A percentile compares a stretch with the other conserved stretches of the same genome.
These are phyloP conservation scores for Nannospalax galili DNA, from an alignment of 2,113 vertebrate species.

Conservation along the genomic window DNA sequence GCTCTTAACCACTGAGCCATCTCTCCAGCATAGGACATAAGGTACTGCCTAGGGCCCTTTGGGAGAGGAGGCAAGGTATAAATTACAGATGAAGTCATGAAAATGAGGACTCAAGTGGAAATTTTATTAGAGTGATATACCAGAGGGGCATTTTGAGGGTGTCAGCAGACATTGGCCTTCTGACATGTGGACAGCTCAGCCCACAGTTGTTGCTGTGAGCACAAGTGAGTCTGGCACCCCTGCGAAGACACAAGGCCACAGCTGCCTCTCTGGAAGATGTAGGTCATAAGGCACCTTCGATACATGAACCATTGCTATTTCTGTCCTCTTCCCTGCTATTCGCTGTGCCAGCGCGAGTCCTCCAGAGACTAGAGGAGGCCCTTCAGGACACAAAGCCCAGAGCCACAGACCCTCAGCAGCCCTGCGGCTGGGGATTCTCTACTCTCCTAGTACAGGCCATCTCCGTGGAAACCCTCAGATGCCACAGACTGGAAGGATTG, in stretches of 20 bases:
- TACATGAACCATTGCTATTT: neutral
- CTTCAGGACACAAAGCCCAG: neutral
- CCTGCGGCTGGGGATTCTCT: neutral
- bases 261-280: neutral
- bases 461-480: neutral
- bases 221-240: too few relatives aligned
- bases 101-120: constrained; percentile 24
- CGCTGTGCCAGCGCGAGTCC: neutral
- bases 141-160: constrained; percentile 40
- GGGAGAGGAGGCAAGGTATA: constrained; percentile 41
- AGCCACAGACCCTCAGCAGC: neutral
- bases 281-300: neutral
- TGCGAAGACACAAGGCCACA: too few relatives aligned
- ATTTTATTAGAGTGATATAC: constrained; percentile 54
- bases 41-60: constrained; percentile 28
- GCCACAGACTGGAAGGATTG: neutral
- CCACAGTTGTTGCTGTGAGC: too few relatives aligned
- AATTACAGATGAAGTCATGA: constrained; percentile 68
- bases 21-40: too few relatives aligned
- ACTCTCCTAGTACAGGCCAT: neutral
- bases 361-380: neutral
- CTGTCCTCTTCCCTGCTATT: neutral
- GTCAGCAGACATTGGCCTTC: neutral
- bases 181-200: neutral
- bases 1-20: too few relatives aligned